phyloP scores from a whole-genome alignment of 2,797 vertebrate genomes.

The Hippopotamyrus pictus region DNA sequence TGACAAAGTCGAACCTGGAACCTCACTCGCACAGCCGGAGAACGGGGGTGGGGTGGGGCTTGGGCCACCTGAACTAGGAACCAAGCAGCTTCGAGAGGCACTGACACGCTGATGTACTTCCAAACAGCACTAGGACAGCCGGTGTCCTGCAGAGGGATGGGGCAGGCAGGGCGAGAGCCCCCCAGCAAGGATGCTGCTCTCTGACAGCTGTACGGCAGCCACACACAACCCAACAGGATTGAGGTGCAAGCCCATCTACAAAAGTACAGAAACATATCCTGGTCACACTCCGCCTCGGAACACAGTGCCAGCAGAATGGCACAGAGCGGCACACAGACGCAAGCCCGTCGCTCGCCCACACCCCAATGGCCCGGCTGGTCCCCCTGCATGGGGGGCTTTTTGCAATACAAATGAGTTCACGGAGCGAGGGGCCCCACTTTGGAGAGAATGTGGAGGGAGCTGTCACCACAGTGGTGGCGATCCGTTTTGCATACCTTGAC shows the following conservation, averaged over 20 bases:
- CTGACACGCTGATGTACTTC: background rate
- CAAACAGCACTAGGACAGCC: background rate
- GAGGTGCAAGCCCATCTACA: background rate
- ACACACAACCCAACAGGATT: background rate
- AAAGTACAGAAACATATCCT: background rate
- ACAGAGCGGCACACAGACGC: background rate
- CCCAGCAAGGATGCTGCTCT: background rate
- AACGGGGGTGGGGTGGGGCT: background rate
- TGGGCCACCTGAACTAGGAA: background rate
- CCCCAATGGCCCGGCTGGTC: background rate
- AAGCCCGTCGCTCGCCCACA: background rate
- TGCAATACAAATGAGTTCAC: slow-evolving; percentile 3
- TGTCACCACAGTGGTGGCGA: background rate
- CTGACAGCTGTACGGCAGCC: background rate
- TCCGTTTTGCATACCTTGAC: background rate
- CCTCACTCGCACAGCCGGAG: background rate
- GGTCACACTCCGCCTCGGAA: background rate
- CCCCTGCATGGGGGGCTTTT: background rate
- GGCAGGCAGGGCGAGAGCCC: background rate
- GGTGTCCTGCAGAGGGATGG: background rate
- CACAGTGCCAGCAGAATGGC: background rate
- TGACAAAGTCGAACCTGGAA: background rate
- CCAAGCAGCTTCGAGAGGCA: background rate
- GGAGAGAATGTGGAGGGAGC: background rate
- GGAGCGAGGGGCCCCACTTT: background rate